Evolutionary conservation across 2,888 invertebrate genomes (phyloP).

Genomic region (Tethea ocularis): DNA sequence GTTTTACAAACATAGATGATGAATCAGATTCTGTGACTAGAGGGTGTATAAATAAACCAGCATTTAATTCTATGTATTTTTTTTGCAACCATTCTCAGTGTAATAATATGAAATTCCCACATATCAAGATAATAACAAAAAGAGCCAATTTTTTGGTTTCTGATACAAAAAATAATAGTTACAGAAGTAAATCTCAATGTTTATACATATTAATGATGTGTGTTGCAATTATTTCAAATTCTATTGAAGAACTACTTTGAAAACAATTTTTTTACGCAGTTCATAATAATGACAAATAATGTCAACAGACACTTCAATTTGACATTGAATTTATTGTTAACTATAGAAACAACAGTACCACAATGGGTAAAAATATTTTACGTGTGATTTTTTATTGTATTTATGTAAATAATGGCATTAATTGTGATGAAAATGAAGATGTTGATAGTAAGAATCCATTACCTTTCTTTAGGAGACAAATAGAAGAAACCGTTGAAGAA

Average conservation of each 20-base stretch:
- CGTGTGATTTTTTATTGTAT: constrained; percentile 20
- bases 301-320: not conserved
- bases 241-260: no score
- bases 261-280: no score
- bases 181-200: not conserved
- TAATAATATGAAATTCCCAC: constrained; percentile 38
- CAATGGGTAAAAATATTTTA: constrained; percentile 29
- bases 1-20: constrained; percentile 57
- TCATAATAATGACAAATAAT: no score
- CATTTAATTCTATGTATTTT: constrained; percentile 53
- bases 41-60: constrained; percentile 57
- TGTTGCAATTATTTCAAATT: not conserved
- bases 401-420: constrained; percentile 18
- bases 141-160: not conserved
- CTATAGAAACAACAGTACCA: constrained; percentile 7
- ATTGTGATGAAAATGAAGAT: constrained; percentile 22
- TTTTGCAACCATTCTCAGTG: constrained; percentile 54
- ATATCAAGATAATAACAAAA: constrained; percentile 17
- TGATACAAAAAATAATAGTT: not conserved
- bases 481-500: constrained; percentile 48
- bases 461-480: constrained; percentile 55
- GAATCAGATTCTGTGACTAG: constrained; percentile 50
- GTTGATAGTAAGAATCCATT: constrained; percentile 44
- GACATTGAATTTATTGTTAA: not conserved
- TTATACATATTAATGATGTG: not conserved